phyloP scores from a whole-genome alignment of 2,797 vertebrate genomes.

The Austrolebias charrua region DNA sequence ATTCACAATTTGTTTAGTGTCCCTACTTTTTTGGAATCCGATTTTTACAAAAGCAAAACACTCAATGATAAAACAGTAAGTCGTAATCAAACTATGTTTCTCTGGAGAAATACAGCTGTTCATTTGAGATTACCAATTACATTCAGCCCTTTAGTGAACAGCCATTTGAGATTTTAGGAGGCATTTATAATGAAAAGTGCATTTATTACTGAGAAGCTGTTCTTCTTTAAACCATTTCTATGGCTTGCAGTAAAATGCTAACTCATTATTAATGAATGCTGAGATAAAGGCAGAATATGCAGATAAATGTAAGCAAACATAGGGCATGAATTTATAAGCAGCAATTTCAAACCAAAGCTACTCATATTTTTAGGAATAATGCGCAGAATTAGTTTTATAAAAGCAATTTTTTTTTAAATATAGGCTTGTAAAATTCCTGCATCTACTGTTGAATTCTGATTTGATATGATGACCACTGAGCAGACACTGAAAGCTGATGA shows the following conservation, averaged over 20 bases:
- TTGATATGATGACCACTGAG: slow-evolving; percentile 2
- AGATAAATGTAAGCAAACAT: slow-evolving; percentile 16
- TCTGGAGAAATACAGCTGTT: no score
- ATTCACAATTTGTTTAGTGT: no score
- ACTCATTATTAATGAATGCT: background rate
- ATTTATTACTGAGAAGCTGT: background rate
- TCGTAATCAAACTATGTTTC: no score
- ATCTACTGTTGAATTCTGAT: slow-evolving; percentile 34
- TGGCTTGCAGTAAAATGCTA: slow-evolving; percentile 23
- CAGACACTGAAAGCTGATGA: slow-evolving; percentile 13
- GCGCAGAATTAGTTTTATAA: background rate
- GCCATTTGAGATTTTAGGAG: slow-evolving; percentile 13
- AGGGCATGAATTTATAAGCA: background rate
- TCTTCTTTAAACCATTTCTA: slow-evolving; percentile 8
- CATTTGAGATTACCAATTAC: background rate
- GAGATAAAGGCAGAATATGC: slow-evolving; percentile 25
- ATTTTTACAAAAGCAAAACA: background rate
- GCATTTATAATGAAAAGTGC: background rate
- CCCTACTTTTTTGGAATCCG: no score
- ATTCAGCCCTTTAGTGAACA: background rate
- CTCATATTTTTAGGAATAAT: background rate
- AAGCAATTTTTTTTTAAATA: no score
- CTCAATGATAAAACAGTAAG: no score
- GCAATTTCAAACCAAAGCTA: background rate
- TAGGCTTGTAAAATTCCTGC: no score